Evolutionary conservation across 2,113 vertebrate species (phyloP).

Genomic region (Lophotis ruficrista): DNA sequence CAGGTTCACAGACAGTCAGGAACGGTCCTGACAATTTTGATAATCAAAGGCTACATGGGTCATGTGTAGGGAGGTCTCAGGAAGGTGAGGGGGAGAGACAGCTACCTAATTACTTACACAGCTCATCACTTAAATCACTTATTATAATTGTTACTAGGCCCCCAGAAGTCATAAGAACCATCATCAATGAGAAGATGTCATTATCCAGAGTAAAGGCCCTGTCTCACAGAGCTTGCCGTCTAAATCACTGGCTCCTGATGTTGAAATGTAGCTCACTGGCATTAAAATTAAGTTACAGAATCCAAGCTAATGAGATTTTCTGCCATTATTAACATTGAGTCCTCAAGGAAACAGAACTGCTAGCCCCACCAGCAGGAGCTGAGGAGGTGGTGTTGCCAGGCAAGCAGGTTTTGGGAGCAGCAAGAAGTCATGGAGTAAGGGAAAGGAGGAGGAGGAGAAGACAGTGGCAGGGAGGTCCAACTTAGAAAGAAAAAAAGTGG

Average conservation of each 20-base stretch:
- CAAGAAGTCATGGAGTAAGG: neutral
- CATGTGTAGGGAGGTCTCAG: neutral
- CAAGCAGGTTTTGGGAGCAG: conserved; percentile 4
- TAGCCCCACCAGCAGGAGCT: neutral
- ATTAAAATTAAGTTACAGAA: neutral
- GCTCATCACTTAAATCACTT: neutral
- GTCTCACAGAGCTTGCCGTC: neutral
- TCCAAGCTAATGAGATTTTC: neutral
- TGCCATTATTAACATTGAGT: neutral
- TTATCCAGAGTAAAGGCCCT: neutral
- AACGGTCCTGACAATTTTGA: neutral
- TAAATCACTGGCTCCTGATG: neutral
- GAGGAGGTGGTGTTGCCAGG: conserved; percentile 46
- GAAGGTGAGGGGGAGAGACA: neutral
- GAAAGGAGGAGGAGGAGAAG: conserved; percentile 10
- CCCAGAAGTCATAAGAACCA: neutral
- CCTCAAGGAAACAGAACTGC: neutral
- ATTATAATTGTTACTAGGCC: neutral
- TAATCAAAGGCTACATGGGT: neutral
- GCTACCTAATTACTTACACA: neutral
- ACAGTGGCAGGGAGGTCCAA: neutral
- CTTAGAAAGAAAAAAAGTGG: neutral
- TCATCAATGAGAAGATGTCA: neutral
- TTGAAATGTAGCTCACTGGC: neutral
- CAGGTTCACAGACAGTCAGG: neutral